Base-by-base conservation (phyloP, 2,797 vertebrate genomes). In the Scolopax rusticola region DNA sequence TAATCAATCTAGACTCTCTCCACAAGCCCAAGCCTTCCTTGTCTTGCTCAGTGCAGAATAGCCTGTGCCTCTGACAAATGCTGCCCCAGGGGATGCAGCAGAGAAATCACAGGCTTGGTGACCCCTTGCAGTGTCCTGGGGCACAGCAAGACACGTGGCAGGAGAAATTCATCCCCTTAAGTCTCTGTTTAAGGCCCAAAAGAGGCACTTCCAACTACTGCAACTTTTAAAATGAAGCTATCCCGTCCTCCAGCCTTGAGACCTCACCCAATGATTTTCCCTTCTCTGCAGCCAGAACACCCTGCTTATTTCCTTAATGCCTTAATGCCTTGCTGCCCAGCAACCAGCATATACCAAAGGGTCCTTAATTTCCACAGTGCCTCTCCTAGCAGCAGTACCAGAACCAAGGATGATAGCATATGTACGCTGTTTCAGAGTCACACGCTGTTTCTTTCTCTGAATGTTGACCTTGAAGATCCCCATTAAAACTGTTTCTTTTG, bases 401-500 rank as follows among this genome's bases (percentile, higher is more conserved):
- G 67, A 64, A 79, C 15, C 51, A 53, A 87, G 40, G 67, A 69
- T 45, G 73, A 64, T 6, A 84, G 76, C 14, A 6, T n/a, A 41
- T 2, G 2, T 5, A 57, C 51, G 87, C 75, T 5, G 1, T 63
- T 86, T 64, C 80, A 56, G 43, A 81, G 43, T 68, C 85, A 89
- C 81, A 81, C 7, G 1, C 20, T 56, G 20, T 28, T 89, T 57
- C 73, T 84, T 75, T 74, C 61, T 68, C 67, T 28, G 43, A 76
- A 54, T 70, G 91, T 84, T 95, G 91, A 94, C 70, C 95, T 97
- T 96, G 96, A 96, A 87, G 85, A 83, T 95, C 74, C 45, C 48
- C 51, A 83, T 89, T 78, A 89, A 95, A 89, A 86, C 86, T 95
- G 75, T 86, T 97, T 81, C 40, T 97, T 95, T 96, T 96, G 96